Conservation (phyloP, 2,888 invertebrate genomes). For the Elmis aenea region DNA sequence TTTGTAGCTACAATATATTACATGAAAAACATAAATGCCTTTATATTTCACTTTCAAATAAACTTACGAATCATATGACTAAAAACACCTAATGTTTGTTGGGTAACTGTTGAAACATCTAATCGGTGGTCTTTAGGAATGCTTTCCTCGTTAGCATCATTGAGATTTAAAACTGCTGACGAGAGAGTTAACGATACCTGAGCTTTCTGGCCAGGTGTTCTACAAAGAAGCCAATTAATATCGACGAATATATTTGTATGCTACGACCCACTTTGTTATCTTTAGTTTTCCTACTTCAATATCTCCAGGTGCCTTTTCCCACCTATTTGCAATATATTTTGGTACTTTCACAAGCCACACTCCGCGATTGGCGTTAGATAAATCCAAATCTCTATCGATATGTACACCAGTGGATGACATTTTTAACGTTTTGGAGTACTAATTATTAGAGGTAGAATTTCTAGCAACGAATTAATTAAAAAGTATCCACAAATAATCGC, state of each 20-base stretch:
- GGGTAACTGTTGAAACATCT: slow-evolving; percentile 84
- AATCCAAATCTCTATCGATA: slow-evolving; percentile 76
- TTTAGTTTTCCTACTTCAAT: slow-evolving; percentile 91
- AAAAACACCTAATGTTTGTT: slow-evolving; percentile 89
- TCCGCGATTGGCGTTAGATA: slow-evolving; percentile 83
- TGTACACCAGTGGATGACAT: slow-evolving; percentile 43
- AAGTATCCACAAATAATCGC: too few relatives aligned
- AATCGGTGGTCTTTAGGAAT: slow-evolving; percentile 91
- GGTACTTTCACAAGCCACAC: slow-evolving; percentile 97
- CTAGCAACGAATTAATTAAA: too few relatives aligned
- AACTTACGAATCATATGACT: slow-evolving; percentile 75
- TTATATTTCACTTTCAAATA: background rate
- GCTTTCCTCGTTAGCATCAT: slow-evolving; percentile 70
- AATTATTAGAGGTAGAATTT: too few relatives aligned
- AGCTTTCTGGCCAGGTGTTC: slow-evolving; percentile 69
- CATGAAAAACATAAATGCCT: slow-evolving; percentile 1
- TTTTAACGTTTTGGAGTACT: too few relatives aligned
- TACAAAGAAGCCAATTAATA: slow-evolving; percentile 34
- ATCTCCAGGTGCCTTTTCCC: slow-evolving; percentile 89
- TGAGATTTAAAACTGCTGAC: slow-evolving; percentile 71
- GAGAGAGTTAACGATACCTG: slow-evolving; percentile 84
- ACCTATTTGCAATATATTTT: slow-evolving; percentile 91
- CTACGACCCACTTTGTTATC: slow-evolving; percentile 63
- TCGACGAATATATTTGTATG: background rate
- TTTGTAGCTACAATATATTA: slow-evolving; percentile 50